A percentile compares a stretch with the other conserved stretches of the same genome.
Conservation (phyloP, 2,888 invertebrate species). For the Caenorhabditis sulstoni region DNA sequence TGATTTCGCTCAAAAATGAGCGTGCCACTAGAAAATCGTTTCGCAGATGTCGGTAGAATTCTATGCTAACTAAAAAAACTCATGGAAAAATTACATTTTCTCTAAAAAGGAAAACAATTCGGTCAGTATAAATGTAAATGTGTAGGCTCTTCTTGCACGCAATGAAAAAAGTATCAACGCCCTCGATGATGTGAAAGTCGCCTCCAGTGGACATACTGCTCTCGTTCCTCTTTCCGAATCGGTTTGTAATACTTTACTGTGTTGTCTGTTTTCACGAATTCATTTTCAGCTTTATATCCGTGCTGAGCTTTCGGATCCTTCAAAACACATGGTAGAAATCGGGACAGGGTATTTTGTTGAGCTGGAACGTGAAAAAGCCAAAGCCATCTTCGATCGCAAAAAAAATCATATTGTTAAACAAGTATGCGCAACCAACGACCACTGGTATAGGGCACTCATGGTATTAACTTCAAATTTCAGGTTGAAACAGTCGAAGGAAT, state of each 20-base stretch:
- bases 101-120: background rate
- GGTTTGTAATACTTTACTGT: too few species aligned
- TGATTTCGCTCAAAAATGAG: too few species aligned
- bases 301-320: conserved; percentile 89
- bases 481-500: conserved; percentile 65
- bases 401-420: conserved; percentile 93
- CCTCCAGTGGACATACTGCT: conserved; percentile 81
- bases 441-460: too few species aligned
- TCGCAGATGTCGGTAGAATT: too few species aligned
- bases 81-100: too few species aligned
- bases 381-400: conserved; percentile 93
- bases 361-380: conserved; percentile 89
- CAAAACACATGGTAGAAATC: conserved; percentile 93
- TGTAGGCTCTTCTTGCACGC: conserved; percentile 85
- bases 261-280: too few species aligned
- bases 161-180: conserved; percentile 88
- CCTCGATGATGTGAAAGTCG: conserved; percentile 49
- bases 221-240: conserved; percentile 95
- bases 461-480: conserved; percentile 72
- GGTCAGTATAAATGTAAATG: too few species aligned
- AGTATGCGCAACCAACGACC: too few species aligned
- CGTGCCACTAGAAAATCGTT: too few species aligned
- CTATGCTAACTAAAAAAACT: too few species aligned
- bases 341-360: conserved; percentile 97
- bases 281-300: conserved; percentile 91